Base-by-base conservation (phyloP, 2,113 vertebrate genomes). In the Rhabdornis inornatus region DNA sequence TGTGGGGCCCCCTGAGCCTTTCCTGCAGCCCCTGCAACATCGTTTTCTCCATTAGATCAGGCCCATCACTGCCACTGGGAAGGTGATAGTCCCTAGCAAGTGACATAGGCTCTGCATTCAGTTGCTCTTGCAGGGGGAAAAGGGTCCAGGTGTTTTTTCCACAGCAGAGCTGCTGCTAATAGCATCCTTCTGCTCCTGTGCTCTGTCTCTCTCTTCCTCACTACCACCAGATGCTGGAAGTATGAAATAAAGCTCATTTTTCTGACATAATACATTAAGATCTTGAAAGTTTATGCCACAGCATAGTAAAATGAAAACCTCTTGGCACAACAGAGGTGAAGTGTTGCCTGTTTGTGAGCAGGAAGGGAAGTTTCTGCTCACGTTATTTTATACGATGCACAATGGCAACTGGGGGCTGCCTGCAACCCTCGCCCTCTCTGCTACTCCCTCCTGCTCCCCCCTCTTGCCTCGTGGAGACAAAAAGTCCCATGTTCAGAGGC, bases 101-200 rank as follows among this genome's bases (percentile, higher is more conserved):
- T 95, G 97, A 96, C 97, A 97, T 96, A 98, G 97, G 95, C 96
- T 98, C 97, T 98, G 96, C 97, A 96, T 96, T 97, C 91, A 84
- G 82, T 95, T 95, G 93, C 71, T 98, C 95, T 97, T 96, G 91
- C 94, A 78, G 27, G 39, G 75, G 13, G 4, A 17, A 56, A 78
- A 90, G 77, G 40, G 33, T 59, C 57, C 56, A 52, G 13, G n/a
- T 39, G 52, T 50, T 85, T 71, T 60, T 68, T 22, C 11, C 47
- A 44, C 85, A 83, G 42, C 64, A 85, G 70, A 93, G 50, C 65
- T 83, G 50, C 84, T 72, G 50, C 52, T 94, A 90, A 91, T 37
- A 82, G 19, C 59, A 56, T 49, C 78, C 80, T 60, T 77, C 45
- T 31, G 44, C 47, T 92, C 49, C 65, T 89, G 60, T 77, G 63